Conservation (phyloP, 2,888 invertebrate species). For the Trichopria drosophilae region DNA sequence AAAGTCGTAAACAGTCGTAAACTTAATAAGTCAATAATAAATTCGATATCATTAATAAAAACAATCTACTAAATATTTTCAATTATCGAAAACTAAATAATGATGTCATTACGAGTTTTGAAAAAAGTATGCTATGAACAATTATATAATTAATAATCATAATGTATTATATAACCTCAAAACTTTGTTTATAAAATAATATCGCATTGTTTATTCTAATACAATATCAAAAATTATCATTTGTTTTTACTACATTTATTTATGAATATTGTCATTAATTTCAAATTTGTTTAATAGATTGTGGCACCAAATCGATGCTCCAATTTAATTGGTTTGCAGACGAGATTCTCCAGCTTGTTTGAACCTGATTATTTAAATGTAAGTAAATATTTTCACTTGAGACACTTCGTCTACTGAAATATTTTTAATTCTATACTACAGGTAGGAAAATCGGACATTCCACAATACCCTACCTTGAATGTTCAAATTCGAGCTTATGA, state of each 20-base stretch:
- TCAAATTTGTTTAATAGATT: too few relatives aligned
- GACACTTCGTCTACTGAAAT: neutral
- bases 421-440: constrained; percentile 52
- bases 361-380: constrained; percentile 78
- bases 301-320: too few relatives aligned
- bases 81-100: neutral
- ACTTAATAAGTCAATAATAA: too few relatives aligned
- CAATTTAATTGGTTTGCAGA: too few relatives aligned
- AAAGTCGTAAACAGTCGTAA: too few relatives aligned
- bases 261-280: neutral
- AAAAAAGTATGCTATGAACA: neutral
- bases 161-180: constrained; percentile 10
- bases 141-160: too few relatives aligned
- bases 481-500: constrained; percentile 83
- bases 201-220: too few relatives aligned
- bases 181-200: too few relatives aligned
- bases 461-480: constrained; percentile 74
- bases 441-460: constrained; percentile 70
- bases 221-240: too few relatives aligned
- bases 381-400: constrained; percentile 46
- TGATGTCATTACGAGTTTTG: constrained; percentile 5
- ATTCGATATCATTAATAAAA: too few relatives aligned
- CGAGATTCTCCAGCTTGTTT: constrained; percentile 56
- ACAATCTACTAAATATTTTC: constrained; percentile 4
- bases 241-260: neutral